phyloP scores from a whole-genome alignment of 2,888 invertebrate species.

The Agrochola lychnidis region DNA sequence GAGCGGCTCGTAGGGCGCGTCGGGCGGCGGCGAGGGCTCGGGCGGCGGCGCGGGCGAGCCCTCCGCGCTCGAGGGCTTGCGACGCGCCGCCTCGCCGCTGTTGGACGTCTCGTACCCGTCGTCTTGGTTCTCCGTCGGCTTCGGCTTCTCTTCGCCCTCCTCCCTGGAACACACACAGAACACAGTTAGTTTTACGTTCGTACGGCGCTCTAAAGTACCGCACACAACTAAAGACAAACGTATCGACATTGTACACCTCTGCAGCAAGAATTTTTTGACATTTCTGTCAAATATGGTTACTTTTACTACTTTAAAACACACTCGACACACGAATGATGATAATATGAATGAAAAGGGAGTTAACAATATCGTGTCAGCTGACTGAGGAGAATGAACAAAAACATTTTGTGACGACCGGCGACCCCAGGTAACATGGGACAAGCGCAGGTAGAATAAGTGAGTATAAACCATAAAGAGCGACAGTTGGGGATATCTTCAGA shows the following conservation, averaged over 20 bases:
- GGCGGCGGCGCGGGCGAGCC: slow-evolving; percentile 80
- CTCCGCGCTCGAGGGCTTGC: slow-evolving; percentile 83
- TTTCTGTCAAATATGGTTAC: neutral
- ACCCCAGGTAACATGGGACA: slow-evolving; percentile 9
- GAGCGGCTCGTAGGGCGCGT: slow-evolving; percentile 76
- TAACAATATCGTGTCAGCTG: slow-evolving; percentile 5
- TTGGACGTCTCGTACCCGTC: slow-evolving; percentile 97
- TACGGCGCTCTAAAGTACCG: neutral
- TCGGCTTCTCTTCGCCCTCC: slow-evolving; percentile 89
- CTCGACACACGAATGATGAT: neutral
- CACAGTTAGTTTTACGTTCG: slow-evolving; percentile 4
- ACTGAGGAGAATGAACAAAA: neutral
- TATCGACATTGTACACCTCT: neutral
- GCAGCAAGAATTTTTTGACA: neutral
- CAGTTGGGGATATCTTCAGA: neutral
- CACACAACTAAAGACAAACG: neutral
- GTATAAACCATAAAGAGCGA: neutral
- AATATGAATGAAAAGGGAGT: slow-evolving; percentile 3
- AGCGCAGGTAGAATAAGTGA: slow-evolving; percentile 1
- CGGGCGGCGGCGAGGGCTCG: slow-evolving; percentile 77
- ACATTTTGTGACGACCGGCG: neutral
- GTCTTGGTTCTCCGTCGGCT: slow-evolving; percentile 94
- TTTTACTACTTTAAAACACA: neutral
- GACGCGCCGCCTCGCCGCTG: slow-evolving; percentile 90
- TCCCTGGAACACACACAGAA: slow-evolving; percentile 77